Percentiles rank a stretch among this genome's conserved stretches.
phyloP scores from a whole-genome alignment of 2,797 vertebrate genomes.

The Syndactyla subalaris region DNA sequence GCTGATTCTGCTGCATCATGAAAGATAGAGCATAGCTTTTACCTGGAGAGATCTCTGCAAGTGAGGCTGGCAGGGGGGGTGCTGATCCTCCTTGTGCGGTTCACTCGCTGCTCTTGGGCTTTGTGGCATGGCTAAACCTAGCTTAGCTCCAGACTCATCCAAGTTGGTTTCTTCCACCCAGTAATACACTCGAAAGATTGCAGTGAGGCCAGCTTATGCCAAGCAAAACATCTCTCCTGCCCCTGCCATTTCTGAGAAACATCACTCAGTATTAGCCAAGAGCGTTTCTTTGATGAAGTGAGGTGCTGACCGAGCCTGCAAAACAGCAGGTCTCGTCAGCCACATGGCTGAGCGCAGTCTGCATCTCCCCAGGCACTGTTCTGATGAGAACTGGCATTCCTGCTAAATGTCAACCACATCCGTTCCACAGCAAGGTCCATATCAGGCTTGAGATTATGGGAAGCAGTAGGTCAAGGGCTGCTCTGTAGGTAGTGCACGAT shows the following conservation, averaged over 20 bases:
- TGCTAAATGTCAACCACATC: conserved; percentile 51
- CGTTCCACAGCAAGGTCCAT: not conserved
- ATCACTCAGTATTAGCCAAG: not conserved
- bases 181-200: not conserved
- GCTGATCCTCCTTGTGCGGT: accelerated
- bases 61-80: not conserved
- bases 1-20: not conserved
- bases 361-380: conserved; percentile 18
- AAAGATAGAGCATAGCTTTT: not conserved
- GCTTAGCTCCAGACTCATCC: not conserved
- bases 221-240: not conserved
- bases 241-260: not conserved
- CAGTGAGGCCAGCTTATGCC: not conserved
- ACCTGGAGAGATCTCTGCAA: not conserved
- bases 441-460: not conserved
- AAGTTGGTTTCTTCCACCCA: not conserved
- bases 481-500: not conserved
- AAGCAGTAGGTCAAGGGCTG: not conserved
- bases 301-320: conserved; percentile 27
- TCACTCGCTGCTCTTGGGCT: not conserved
- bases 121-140: not conserved
- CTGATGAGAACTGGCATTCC: not conserved
- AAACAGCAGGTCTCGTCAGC: not conserved
- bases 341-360: not conserved
- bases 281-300: not conserved